Base-by-base conservation (phyloP, 1,140 invertebrate species). In the Lepidurus couesii region DNA sequence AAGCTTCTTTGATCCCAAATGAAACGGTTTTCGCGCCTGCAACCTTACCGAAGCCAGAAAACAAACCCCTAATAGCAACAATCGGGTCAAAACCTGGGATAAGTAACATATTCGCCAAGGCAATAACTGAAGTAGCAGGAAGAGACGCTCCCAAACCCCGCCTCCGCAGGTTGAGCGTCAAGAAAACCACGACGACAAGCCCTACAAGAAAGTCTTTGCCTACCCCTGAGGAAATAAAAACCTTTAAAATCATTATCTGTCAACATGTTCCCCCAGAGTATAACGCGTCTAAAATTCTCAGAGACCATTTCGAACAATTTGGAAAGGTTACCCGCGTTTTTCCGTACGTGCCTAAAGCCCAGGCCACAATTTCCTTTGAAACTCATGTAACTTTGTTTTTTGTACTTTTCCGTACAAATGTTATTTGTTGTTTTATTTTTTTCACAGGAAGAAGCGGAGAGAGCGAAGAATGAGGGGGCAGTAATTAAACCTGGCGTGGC, bases 291-390 rank as follows among this genome's bases (percentile, higher is more conserved):
- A 1, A 45, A 16, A 47, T 1, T 21, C 24, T 77, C 4, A 9
- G 43, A n/a, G 47, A 13, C 10, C 75, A 77, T 47, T 77, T 77
- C 24, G 24, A n/a, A 5, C 43, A 44, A 45, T 77, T 77, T 24
- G 75, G 75, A 1, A 77, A 77, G 10, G 75, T 77, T 24, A 1
- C 5, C 6, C 7, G 42, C 6, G 47, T 77, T 47, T 53, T 44
- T 47, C 42, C 75, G 0, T 45, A 42, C 44, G 44, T 45, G 16
- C 43, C 13, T 9, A 77, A 77, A 44, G 34, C 16, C 42, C 43
- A 44, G 44, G 75, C 75, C 42, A 77, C 75, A 10, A 43, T 77
- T n/a, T 21, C 1, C 5, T 77, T 77, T n/a, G 75, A 77, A 34
- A 77, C 43, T 77, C 75, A 77, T 16, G 75, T 77, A 77, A 10